Evolutionary conservation across 2,797 vertebrate species (phyloP), one percentile per base, ranked within the genome.

Genomic region (Benthosema pterotum): DNA sequence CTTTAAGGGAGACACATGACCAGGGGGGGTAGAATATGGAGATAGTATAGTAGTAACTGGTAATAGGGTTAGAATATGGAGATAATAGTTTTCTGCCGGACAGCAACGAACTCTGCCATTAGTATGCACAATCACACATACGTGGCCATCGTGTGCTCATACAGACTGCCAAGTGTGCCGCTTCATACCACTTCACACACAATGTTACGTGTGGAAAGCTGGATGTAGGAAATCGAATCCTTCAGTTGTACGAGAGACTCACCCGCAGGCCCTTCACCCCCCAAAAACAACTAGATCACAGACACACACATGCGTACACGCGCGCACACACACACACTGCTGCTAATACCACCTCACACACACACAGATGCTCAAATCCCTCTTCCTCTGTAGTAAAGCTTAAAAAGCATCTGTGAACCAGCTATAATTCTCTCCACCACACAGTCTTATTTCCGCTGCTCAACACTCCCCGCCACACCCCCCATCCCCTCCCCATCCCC

Each of bases 321-420:
- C 42, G 13, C 42, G 12, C 42, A 8, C 42, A 43, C 22, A 25
- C 15, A 57, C 59, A 66, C 14, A 15, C 52, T 57, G 54, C 22
- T 19, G 17, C 4, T 53, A 74, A 75, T 83, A 77, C 69, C 67
- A 74, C 47, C 52, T 49, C 38, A 18, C 63, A 65, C 38, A 18
- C 63, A 65, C 57, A 68, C 15, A 54, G 58, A 51, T 28, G 62
- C n/a, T 63, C 65, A 78, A 73, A 84, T 72, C 74, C 74, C 57
- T 25, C 63, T 25, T 52, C 67, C 67, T 50, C 43, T 80, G 66
- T 11, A 18, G 57, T 25, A 22, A 57, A 60, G 71, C 63, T 19
- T 56, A 54, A 72, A 69, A 69, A 67, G 18, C 66, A 65, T 68
- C 53, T 25, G 52, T 66, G 63, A 73, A 71, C 56, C 67, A 70